These are phyloP conservation scores for Penelope pileata DNA, from an alignment of 2,113 vertebrate genomes.

Conservation along the genomic window DNA sequence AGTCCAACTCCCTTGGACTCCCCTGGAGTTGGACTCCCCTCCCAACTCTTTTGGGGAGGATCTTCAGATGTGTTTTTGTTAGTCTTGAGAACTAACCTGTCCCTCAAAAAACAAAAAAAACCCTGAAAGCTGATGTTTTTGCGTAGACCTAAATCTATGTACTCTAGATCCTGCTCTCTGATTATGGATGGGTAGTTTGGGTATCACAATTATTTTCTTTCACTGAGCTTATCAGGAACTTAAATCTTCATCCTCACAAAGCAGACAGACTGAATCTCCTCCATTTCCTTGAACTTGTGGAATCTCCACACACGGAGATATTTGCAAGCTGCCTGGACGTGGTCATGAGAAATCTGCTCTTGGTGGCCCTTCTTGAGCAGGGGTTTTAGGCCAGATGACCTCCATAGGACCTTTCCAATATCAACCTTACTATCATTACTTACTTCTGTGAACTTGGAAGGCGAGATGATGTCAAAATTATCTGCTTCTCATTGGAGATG, in stretches of 20 bases:
- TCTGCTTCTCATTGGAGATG: not conserved
- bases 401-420: not conserved
- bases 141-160: not conserved
- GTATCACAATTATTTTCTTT: not conserved
- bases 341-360: not conserved
- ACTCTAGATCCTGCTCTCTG: not conserved
- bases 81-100: too few species aligned
- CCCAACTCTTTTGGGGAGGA: too few species aligned
- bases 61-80: too few species aligned
- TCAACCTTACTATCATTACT: not conserved
- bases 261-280: not conserved
- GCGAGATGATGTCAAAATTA: not conserved
- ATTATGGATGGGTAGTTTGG: not conserved
- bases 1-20: too few species aligned
- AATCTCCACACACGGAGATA: not conserved
- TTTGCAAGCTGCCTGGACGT: not conserved
- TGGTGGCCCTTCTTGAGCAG: fast-evolving
- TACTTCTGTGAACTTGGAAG: not conserved
- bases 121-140: not conserved
- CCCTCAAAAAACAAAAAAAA: not conserved
- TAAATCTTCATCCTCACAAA: not conserved
- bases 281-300: not conserved
- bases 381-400: fast-evolving
- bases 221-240: not conserved
- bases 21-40: too few species aligned